A percentile compares a stretch with the other conserved stretches of the same genome.
Conservation (phyloP, 2,113 vertebrate species). For the Cisticola juncidis region DNA sequence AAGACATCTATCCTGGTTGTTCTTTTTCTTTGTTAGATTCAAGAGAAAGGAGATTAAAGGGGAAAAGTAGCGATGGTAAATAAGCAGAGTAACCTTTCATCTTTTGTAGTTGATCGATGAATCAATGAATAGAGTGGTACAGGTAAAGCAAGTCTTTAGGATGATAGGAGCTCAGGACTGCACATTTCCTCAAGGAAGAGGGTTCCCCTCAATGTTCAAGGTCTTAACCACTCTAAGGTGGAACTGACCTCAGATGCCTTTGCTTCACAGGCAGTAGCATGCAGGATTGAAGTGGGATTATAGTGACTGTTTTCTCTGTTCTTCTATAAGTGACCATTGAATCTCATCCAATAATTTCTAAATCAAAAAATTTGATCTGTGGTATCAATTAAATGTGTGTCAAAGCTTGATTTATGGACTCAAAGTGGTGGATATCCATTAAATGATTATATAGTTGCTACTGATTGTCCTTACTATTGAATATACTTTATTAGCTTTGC, state of each 20-base stretch:
- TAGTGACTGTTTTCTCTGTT: neutral
- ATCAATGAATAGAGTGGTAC: neutral
- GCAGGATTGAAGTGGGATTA: neutral
- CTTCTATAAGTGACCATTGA: neutral
- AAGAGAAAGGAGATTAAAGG: neutral
- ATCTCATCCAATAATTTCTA: neutral
- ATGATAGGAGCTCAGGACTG: neutral
- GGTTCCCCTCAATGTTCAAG: neutral
- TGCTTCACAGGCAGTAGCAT: slow-evolving; percentile 3
- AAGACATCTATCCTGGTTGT: neutral
- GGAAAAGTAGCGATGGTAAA: neutral
- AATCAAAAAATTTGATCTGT: neutral
- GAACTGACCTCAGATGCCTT: neutral
- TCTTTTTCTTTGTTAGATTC: neutral
- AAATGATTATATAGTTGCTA: neutral
- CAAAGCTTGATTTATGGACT: neutral
- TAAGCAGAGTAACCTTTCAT: neutral
- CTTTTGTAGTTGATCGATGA: neutral
- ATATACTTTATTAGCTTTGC: neutral
- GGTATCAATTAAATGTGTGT: neutral
- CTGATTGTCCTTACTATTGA: neutral
- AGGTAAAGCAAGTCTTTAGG: neutral
- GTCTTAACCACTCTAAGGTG: neutral
- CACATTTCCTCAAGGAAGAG: neutral
- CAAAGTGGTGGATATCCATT: neutral